Conservation (phyloP, 2,113 vertebrate genomes). For the Trichechus manatus region DNA sequence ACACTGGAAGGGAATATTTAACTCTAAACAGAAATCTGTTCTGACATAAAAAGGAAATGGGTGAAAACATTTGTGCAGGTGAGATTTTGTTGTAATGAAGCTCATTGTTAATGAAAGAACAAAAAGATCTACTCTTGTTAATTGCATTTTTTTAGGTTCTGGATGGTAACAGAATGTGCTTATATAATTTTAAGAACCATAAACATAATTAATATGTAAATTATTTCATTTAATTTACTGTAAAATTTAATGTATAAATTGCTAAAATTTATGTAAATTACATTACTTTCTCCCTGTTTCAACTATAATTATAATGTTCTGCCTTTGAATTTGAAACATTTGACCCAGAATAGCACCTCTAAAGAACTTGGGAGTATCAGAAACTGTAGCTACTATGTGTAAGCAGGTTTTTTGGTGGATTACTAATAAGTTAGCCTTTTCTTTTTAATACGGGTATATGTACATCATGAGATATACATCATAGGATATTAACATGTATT, state of each 20-base stretch:
- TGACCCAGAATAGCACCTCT: not conserved
- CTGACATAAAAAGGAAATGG: constrained; percentile 67
- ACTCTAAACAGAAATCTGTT: constrained; percentile 72
- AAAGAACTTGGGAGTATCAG: not conserved
- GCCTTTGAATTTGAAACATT: not conserved
- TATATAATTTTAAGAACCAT: not conserved
- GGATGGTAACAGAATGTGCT: not conserved
- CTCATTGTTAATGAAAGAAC: not conserved
- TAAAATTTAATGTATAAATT: not conserved
- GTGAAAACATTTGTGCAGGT: constrained; percentile 67
- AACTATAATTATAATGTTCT: not conserved
- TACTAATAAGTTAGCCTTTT: not conserved
- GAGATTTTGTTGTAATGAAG: constrained; percentile 66
- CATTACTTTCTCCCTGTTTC: not conserved
- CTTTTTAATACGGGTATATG: no score
- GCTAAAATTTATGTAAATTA: not conserved
- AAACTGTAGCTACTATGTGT: not conserved
- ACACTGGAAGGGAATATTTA: constrained; percentile 71
- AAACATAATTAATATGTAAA: not conserved
- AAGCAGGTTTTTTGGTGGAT: not conserved
- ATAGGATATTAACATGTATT: not conserved
- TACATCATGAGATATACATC: not conserved
- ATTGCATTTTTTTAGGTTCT: not conserved
- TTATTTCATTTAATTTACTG: not conserved
- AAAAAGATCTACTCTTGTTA: not conserved